Base-by-base conservation (phyloP, 2,888 invertebrate genomes). In the Oligia fasciuncula region DNA sequence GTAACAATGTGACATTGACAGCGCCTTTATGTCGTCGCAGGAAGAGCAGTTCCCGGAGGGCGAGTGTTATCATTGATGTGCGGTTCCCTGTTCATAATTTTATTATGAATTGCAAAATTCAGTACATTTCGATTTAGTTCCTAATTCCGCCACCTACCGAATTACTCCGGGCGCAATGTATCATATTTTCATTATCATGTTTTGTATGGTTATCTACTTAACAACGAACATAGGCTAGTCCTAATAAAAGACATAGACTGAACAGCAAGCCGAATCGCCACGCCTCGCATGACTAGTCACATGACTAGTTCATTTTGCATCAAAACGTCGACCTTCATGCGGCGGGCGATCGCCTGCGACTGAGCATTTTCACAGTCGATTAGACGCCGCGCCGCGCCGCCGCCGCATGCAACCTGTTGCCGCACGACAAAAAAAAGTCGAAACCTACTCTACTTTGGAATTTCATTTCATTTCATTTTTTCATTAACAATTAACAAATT, bases 91-190 rank as follows among this genome's bases (percentile, higher is more conserved):
- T 17, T 17, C 9, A 46, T 29, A 46, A 49, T 9, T 57, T 29
- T 29, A 29, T 29, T 57, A 23, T 57, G 3, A 49, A 19, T n/a
- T 13, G 17, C 19, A 57, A 69, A 29, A 75, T n/a, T 46, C 73
- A 75, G 46, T 73, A 74, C 29, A 73, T 46, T 74, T 46, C 17
- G n/a, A 4, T 51, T 62, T 76, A 76, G 76, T 76, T 76, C 40
- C n/a, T 65, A 23, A 49, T 79, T 79, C 49, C 43, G 40, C 19
- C 51, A 51, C 19, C n/a, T 19, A 5, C n/a, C n/a, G n/a, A 51
- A 13, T 35, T 5, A 43, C 43, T 43, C 74, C 40, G 51, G 19
- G 14, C 29, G 51, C 74, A 29, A 51, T 74, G 43, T 43, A 6
- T 65, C 65, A 40, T 13, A 66, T 40, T 40, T 40, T 40, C 4